Evolutionary conservation across 2,888 invertebrate species (phyloP).

Genomic region (Tetranychus truncatus): DNA sequence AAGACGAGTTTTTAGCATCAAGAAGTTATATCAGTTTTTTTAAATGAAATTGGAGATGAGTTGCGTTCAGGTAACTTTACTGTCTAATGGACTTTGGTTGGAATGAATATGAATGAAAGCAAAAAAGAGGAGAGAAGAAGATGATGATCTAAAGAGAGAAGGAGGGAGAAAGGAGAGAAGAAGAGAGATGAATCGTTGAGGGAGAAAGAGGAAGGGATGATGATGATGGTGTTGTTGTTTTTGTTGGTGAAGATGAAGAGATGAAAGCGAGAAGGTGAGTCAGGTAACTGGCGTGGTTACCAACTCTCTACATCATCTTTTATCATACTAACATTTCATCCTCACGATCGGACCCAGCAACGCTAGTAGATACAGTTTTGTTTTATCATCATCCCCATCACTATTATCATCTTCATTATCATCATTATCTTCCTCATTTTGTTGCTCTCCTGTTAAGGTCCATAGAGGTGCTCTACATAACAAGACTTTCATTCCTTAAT

Average conservation of each 20-base stretch:
- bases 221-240: background rate
- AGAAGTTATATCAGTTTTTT: too few relatives aligned
- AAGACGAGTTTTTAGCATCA: too few relatives aligned
- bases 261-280: slow-evolving; percentile 1
- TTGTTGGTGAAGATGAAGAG: background rate
- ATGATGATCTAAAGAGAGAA: background rate
- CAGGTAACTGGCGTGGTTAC: background rate
- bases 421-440: background rate
- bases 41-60: background rate
- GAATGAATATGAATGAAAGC: background rate
- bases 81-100: background rate
- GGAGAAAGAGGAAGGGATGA: slow-evolving; percentile 1
- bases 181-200: background rate
- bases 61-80: background rate
- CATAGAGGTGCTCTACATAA: background rate
- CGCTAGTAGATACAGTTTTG: background rate
- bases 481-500: background rate
- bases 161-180: background rate
- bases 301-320: background rate
- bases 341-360: background rate
- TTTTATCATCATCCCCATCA: background rate
- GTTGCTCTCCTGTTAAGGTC: background rate
- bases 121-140: background rate
- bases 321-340: background rate
- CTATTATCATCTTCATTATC: background rate